Percentiles rank a stretch among this genome's conserved stretches.
phyloP scores from a whole-genome alignment of 2,113 vertebrate species.

The Sebastes schlegelii region DNA sequence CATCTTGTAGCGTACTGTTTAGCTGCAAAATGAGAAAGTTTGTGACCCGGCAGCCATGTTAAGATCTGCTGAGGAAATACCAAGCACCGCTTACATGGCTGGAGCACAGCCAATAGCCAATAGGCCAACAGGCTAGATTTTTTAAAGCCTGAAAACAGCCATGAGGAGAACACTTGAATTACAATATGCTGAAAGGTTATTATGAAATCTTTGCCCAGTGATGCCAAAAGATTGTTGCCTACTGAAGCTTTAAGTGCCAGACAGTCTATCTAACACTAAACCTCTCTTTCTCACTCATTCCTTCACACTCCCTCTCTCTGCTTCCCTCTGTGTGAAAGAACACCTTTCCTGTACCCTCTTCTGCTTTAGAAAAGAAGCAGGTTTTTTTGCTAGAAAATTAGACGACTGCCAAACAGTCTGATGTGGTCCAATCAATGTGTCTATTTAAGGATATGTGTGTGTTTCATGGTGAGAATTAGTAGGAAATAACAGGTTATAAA shows the following conservation, averaged over 20 bases:
- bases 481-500: conserved; percentile 22
- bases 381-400: conserved; percentile 59
- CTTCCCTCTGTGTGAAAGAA: conserved; percentile 24
- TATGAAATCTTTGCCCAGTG: too few relatives aligned
- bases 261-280: conserved; percentile 30
- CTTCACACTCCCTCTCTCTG: conserved; percentile 27
- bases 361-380: conserved; percentile 40
- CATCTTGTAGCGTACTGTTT: too few relatives aligned
- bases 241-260: conserved; percentile 9
- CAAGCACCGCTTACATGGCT: too few relatives aligned
- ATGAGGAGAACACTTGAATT: too few relatives aligned
- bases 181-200: too few relatives aligned
- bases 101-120: too few relatives aligned
- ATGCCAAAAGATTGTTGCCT: too few relatives aligned
- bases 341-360: conserved; percentile 16
- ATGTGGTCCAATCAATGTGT: conserved; percentile 40
- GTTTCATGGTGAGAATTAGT: conserved; percentile 16
- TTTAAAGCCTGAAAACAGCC: too few relatives aligned
- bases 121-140: too few relatives aligned
- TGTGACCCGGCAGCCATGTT: too few relatives aligned
- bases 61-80: too few relatives aligned
- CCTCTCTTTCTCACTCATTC: conserved; percentile 15
- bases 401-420: conserved; percentile 44
- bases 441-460: conserved; percentile 50
- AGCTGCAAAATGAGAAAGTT: too few relatives aligned